Conservation (phyloP, 2,888 invertebrate genomes). For the Nysson spinosus region DNA sequence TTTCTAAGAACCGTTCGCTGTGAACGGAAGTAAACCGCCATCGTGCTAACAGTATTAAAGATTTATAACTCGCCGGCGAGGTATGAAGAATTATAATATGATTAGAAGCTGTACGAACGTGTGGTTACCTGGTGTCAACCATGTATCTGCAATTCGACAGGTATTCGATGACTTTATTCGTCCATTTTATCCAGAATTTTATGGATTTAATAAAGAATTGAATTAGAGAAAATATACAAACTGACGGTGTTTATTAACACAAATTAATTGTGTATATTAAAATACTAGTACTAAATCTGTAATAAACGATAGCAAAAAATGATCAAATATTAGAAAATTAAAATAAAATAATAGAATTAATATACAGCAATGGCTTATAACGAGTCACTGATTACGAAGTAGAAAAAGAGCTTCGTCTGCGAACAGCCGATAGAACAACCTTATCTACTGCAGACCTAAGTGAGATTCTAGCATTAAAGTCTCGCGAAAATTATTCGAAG, state of each 20-base stretch:
- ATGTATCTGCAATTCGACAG: constrained; percentile 8
- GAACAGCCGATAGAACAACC: constrained; percentile 32
- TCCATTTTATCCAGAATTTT: background rate
- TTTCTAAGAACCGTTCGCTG: constrained; percentile 23
- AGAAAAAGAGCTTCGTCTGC: no score
- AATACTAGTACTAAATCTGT: no score
- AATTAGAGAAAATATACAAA: no score
- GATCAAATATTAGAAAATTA: no score
- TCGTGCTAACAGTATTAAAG: constrained; percentile 68
- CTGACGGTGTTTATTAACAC: no score
- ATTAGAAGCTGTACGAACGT: constrained; percentile 70
- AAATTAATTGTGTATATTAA: no score
- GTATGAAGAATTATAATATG: constrained; percentile 68
- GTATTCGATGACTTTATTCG: constrained; percentile 10
- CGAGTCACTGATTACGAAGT: no score
- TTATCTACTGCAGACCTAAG: constrained; percentile 7
- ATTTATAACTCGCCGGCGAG: constrained; percentile 58
- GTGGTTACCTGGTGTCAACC: constrained; percentile 46
- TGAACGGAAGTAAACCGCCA: constrained; percentile 44
- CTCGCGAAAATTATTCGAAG: constrained; percentile 39
- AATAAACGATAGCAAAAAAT: no score
- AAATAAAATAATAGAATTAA: no score
- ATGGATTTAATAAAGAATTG: no score
- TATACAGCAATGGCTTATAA: no score
- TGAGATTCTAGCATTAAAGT: constrained; percentile 35